Evolutionary conservation across 1,140 invertebrate genomes (phyloP), one percentile per base, ranked within the genome.

Genomic region (Drosophila oshimai): DNA sequence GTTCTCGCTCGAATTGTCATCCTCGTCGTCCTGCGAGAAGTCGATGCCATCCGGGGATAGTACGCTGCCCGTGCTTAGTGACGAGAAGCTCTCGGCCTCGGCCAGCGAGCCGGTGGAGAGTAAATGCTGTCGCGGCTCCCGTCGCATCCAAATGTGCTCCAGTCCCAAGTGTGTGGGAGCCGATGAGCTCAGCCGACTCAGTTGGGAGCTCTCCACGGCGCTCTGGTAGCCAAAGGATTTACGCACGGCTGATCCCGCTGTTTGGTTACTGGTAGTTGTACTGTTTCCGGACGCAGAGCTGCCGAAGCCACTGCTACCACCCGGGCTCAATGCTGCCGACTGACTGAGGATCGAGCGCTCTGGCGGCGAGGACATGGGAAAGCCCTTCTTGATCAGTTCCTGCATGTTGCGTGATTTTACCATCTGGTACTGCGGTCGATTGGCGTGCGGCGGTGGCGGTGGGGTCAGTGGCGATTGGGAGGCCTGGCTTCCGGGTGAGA

Each of bases 51-150:
- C 95, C 6, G 96, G 96, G 90, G 96, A 97, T 0, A 97, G 90
- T 22, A 97, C 93, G 50, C 95, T 96, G 42, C 95, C 95, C 1
- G 95, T 96, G 55, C 95, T 96, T 2, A 97, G 80, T 18, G 96
- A 97, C n/a, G 96, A 97, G n/a, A 95, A 95, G 22, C 96, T 97
- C 6, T 95, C 95, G 50, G 95, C 96, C 91, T 97, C 96, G 7
- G 94, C 95, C 60, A 97, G 90, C 28, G 96, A 97, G 53, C 96
- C 95, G 6, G 96, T 97, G 20, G 96, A 97, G n/a, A 97, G 89
- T 37, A 97, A 92, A 92, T 97, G 96, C 79, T 95, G 96, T 33
- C 96, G 92, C 10, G 96, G 96, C 89, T 98, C 96, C 50, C 96
- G 91, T 17, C 95, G 93, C 79, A 95, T 94, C 96, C 96, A 97